These are phyloP conservation scores for Hippocampus abdominalis DNA, from an alignment of 2,113 vertebrate genomes.

Conservation along the genomic window DNA sequence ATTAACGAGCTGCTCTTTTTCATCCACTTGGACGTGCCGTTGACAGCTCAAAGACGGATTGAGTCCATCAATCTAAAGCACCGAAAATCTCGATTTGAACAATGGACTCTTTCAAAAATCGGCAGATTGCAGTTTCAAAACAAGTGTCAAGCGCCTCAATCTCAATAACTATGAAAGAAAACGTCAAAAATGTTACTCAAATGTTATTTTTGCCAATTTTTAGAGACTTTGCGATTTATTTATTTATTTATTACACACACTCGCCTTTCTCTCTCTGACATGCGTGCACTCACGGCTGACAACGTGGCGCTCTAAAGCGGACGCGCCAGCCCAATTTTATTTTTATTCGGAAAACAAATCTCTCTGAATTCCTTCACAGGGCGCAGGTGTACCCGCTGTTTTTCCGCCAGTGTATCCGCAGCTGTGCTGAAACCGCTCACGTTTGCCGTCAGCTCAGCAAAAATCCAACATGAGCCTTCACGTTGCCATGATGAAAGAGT, in stretches of 20 bases:
- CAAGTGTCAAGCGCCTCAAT: neutral
- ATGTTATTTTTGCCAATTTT: neutral
- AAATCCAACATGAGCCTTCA: constrained; percentile 33
- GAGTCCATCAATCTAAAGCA: constrained; percentile 3
- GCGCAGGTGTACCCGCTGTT: neutral
- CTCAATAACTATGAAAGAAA: neutral
- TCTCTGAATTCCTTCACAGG: no score
- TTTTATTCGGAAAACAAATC: neutral
- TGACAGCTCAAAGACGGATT: constrained; percentile 43
- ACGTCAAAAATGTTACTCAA: neutral
- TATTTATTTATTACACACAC: no score
- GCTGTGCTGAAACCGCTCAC: constrained; percentile 29
- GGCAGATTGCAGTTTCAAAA: constrained; percentile 21
- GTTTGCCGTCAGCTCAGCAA: constrained; percentile 46
- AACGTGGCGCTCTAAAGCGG: neutral
- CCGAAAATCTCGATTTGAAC: constrained; percentile 11
- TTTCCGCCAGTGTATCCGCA: constrained; percentile 14
- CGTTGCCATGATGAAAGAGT: constrained; percentile 59
- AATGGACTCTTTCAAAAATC: constrained; percentile 6
- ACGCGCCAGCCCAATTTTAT: no score
- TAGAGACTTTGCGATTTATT: no score
- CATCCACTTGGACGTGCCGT: constrained; percentile 24
- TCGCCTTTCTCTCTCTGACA: neutral
- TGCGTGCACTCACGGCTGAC: neutral
- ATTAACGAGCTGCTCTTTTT: constrained; percentile 46